Conservation (phyloP, 2,113 vertebrate species). For the Salminus brasiliensis region DNA sequence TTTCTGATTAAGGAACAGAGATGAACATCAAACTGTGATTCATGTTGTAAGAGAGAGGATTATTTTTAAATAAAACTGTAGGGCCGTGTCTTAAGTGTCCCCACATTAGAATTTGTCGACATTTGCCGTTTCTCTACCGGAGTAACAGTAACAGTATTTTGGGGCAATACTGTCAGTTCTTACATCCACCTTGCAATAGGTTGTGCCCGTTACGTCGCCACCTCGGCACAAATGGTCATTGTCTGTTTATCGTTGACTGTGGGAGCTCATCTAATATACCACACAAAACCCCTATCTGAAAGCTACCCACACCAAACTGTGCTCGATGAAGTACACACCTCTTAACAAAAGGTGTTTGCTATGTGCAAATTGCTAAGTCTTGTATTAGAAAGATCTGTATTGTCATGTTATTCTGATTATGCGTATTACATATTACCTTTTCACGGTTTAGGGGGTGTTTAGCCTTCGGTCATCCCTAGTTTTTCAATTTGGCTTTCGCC, state of each 20-base stretch:
- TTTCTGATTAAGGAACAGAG: not conserved
- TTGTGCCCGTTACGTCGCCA: not conserved
- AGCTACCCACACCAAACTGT: not conserved
- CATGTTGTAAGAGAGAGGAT: not conserved
- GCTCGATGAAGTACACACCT: not conserved
- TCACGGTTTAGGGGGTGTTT: not conserved
- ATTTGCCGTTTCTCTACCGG: not conserved
- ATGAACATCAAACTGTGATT: not conserved
- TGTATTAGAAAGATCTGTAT: constrained; percentile 9
- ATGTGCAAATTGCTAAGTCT: not conserved
- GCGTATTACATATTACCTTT: not conserved
- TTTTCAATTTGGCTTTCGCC: not conserved
- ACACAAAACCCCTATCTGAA: not conserved
- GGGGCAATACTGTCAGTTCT: not conserved
- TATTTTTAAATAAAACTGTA: not conserved
- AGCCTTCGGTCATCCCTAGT: not conserved
- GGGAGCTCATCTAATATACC: not conserved
- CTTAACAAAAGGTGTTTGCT: not conserved
- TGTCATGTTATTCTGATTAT: not conserved
- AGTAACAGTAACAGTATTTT: constrained; percentile 17
- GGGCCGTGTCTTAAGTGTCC: not conserved
- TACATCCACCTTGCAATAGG: not conserved
- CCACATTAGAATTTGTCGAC: not conserved
- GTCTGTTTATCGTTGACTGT: not conserved
- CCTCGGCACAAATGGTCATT: not conserved